Evolutionary conservation across 2,113 vertebrate genomes (phyloP).

Genomic region (Mesembrinibis cayennensis): DNA sequence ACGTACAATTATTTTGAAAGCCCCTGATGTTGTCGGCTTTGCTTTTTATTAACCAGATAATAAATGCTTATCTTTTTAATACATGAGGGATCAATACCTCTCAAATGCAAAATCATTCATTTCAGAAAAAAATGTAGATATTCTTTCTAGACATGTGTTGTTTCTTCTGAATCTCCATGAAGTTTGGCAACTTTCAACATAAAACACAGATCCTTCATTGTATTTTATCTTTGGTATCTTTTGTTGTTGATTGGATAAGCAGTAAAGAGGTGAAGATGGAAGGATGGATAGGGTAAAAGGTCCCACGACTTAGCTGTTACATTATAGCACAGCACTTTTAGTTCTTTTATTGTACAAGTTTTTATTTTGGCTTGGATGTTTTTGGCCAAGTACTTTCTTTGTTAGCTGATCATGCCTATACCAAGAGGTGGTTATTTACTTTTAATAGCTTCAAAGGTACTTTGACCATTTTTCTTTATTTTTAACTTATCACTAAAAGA

Average conservation of each 20-base stretch:
- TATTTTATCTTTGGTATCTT: neutral
- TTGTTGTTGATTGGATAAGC: neutral
- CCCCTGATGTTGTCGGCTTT: neutral
- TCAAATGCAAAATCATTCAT: neutral
- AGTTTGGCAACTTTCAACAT: neutral
- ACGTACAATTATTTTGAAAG: conserved; percentile 15
- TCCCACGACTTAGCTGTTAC: neutral
- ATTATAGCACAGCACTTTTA: neutral
- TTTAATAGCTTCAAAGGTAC: neutral
- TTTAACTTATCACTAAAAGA: neutral
- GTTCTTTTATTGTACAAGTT: neutral
- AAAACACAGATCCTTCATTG: neutral
- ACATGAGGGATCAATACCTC: neutral
- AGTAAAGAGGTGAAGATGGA: neutral
- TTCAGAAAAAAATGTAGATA: neutral
- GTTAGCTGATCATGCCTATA: neutral
- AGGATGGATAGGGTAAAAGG: neutral
- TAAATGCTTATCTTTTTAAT: conserved; percentile 41
- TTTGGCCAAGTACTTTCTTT: neutral
- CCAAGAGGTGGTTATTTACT: neutral
- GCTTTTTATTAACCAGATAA: conserved; percentile 15
- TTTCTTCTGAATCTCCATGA: neutral
- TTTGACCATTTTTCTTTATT: neutral
- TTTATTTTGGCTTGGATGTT: neutral
- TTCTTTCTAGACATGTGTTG: neutral